phyloP scores from a whole-genome alignment of 2,113 vertebrate genomes.

The Oceanodroma tethys region DNA sequence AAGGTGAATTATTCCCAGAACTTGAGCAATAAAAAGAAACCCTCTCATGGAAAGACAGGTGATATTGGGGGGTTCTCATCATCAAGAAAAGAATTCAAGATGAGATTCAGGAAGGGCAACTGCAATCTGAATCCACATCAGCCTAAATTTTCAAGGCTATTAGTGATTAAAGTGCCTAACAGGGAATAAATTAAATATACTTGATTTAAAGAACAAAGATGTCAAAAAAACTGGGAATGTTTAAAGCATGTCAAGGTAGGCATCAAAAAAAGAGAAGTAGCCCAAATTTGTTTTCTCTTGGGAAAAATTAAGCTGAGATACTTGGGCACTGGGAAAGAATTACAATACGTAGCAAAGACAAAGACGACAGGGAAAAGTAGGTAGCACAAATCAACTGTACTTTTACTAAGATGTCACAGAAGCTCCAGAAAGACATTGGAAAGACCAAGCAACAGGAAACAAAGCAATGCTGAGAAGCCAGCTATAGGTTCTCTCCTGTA shows the following conservation, averaged over 20 bases:
- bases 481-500: background rate
- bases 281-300: background rate
- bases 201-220: background rate
- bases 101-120: background rate
- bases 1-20: background rate
- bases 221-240: background rate
- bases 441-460: background rate
- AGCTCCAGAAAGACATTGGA: background rate
- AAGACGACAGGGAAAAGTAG: background rate
- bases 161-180: background rate
- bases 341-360: rapidly evolving
- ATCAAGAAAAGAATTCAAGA: background rate
- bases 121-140: background rate
- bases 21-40: background rate
- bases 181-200: background rate
- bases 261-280: background rate
- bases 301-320: background rate
- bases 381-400: background rate
- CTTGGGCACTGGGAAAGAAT: background rate
- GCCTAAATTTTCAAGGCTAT: background rate
- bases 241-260: background rate
- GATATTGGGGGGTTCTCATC: background rate
- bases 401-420: background rate
- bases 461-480: background rate
- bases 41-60: background rate